Percentiles rank a stretch among this genome's conserved stretches.
Conservation (phyloP, 2,888 invertebrate genomes). For the Aspidapion aeneum region DNA sequence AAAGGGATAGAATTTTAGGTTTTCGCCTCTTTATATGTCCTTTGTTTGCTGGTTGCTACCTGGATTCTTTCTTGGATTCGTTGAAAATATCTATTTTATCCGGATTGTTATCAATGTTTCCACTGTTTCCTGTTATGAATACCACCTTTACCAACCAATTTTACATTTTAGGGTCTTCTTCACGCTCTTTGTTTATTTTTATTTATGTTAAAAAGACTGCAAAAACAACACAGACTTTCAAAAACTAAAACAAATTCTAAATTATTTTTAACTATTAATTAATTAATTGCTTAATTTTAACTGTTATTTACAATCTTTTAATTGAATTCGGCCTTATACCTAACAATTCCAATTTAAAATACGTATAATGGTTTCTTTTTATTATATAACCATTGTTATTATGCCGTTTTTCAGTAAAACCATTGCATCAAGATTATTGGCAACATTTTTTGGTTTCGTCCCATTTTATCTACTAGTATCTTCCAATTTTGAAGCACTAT, state of each 20-base stretch:
- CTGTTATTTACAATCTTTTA: constrained; percentile 26
- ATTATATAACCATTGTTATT: constrained; percentile 30
- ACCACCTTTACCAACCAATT: constrained; percentile 34
- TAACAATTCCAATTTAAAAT: constrained; percentile 30
- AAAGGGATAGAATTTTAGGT: constrained; percentile 56
- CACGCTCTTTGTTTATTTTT: constrained; percentile 29
- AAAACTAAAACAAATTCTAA: constrained; percentile 19
- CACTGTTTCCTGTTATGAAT: constrained; percentile 74
- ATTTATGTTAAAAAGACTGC: constrained; percentile 26
- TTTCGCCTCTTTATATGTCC: constrained; percentile 34
- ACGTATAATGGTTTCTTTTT: constrained; percentile 34
- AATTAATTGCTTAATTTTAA: constrained; percentile 27
- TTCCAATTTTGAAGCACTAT: constrained; percentile 35
- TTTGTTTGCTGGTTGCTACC: constrained; percentile 31
- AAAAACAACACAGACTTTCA: constrained; percentile 21
- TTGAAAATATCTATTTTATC: constrained; percentile 29
- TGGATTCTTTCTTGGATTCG: constrained; percentile 28
- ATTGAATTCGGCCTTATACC: constrained; percentile 30
- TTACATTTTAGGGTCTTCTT: constrained; percentile 27
- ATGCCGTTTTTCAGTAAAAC: constrained; percentile 32
- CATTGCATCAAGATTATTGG: constrained; percentile 30
- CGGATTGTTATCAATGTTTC: constrained; percentile 56
- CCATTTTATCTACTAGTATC: constrained; percentile 38
- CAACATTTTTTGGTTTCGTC: constrained; percentile 34
- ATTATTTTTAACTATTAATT: constrained; percentile 29